A percentile compares a stretch with the other conserved stretches of the same genome.
Conservation (phyloP, 2,888 invertebrate genomes). For the Lampropteryx suffumata region DNA sequence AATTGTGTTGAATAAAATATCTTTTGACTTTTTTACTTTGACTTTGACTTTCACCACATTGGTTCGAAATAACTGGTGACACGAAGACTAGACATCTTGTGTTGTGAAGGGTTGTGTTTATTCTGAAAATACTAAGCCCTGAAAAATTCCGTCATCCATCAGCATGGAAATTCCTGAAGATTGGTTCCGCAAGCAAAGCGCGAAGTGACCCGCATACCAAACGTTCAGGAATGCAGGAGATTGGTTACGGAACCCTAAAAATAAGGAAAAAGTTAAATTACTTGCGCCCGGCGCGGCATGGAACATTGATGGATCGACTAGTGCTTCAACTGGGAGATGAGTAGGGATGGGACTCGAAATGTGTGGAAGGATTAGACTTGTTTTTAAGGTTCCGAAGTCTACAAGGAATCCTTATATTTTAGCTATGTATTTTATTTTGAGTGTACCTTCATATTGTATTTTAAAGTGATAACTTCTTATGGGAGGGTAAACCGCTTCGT, state of each 20-base stretch:
- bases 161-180: background rate
- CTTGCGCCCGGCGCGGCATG: conserved; percentile 33
- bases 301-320: conserved; percentile 43
- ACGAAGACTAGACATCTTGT: too few species aligned
- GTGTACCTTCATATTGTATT: too few species aligned
- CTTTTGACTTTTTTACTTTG: too few species aligned
- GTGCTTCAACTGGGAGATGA: conserved; percentile 19
- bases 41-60: too few species aligned
- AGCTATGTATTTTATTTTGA: too few species aligned
- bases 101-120: too few species aligned
- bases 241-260: conserved; percentile 26
- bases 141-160: background rate
- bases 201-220: conserved; percentile 22
- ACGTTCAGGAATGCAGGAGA: conserved; percentile 26
- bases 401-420: too few species aligned
- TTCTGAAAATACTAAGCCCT: background rate
- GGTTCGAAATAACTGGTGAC: too few species aligned
- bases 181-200: conserved; percentile 17
- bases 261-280: conserved; percentile 41
- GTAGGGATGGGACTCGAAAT: conserved; percentile 23
- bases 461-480: too few species aligned
- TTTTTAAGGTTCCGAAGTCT: too few species aligned
- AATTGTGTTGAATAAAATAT: too few species aligned
- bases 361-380: background rate
- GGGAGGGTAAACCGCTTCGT: too few species aligned